Percentiles rank a stretch among this genome's conserved stretches.
phyloP scores from a whole-genome alignment of 2,888 invertebrate genomes.

The Nomada fabriciana region DNA sequence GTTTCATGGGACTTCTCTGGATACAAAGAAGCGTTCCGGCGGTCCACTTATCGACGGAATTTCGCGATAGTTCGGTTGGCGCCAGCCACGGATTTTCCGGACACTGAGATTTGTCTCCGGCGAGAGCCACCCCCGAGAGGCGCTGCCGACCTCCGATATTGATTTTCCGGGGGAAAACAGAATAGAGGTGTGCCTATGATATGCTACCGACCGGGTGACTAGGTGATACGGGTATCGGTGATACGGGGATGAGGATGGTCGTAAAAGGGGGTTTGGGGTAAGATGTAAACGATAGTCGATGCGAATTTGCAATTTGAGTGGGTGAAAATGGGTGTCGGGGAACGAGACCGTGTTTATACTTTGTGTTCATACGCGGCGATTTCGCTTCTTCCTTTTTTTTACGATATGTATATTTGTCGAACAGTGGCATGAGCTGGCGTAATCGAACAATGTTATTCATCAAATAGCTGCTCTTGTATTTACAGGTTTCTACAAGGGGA shows the following conservation, averaged over 20 bases:
- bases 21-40: conserved; percentile 9
- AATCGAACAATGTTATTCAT: too few relatives aligned
- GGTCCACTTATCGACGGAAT: conserved; percentile 56
- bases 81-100: conserved; percentile 79
- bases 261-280: neutral
- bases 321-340: neutral
- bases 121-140: conserved; percentile 79
- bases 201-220: conserved; percentile 71
- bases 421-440: too few relatives aligned
- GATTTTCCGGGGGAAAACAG: conserved; percentile 82
- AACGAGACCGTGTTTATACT: neutral
- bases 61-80: conserved; percentile 62
- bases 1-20: neutral
- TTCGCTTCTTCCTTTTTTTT: too few relatives aligned
- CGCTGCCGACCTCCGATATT: conserved; percentile 82
- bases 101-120: conserved; percentile 82
- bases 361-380: neutral
- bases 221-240: conserved; percentile 17
- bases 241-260: conserved; percentile 15
- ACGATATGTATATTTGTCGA: too few relatives aligned
- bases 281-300: neutral
- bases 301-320: conserved; percentile 1
- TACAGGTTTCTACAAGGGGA: too few relatives aligned
- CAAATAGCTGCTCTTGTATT: too few relatives aligned
- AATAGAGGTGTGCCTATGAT: conserved; percentile 78